A percentile compares a stretch with the other conserved stretches of the same genome.
These are phyloP conservation scores for Pyrocephalus nanus DNA, from an alignment of 2,797 vertebrate genomes.

Conservation along the genomic window DNA sequence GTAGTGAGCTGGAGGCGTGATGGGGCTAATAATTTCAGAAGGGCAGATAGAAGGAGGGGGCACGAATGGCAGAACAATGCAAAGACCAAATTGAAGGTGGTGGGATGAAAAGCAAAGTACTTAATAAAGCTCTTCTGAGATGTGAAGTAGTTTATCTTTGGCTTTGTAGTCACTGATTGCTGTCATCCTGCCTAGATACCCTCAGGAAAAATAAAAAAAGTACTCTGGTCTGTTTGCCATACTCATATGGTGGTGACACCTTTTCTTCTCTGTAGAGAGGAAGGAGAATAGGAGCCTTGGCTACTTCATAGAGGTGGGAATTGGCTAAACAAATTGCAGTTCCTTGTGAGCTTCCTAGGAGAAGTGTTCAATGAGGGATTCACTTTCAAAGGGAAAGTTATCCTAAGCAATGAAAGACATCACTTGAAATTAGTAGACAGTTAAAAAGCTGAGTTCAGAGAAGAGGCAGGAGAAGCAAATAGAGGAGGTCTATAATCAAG, in stretches of 20 bases:
- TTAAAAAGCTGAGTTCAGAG: not conserved
- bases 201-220: not conserved
- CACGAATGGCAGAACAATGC: not conserved
- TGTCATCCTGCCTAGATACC: not conserved
- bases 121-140: not conserved
- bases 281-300: not conserved
- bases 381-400: slow-evolving; percentile 5
- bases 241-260: not conserved
- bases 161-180: not conserved
- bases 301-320: not conserved
- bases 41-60: not conserved
- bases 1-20: not conserved
- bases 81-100: not conserved
- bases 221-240: not conserved
- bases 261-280: not conserved
- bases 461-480: not conserved
- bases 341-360: not conserved
- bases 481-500: not conserved
- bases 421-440: not conserved
- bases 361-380: not conserved
- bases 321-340: not conserved
- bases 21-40: not conserved
- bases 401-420: not conserved
- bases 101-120: not conserved
- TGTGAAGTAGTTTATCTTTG: not conserved